Evolutionary conservation across 2,888 invertebrate genomes (phyloP), one percentile per base, ranked within the genome.

Genomic region (Idaea aversata): DNA sequence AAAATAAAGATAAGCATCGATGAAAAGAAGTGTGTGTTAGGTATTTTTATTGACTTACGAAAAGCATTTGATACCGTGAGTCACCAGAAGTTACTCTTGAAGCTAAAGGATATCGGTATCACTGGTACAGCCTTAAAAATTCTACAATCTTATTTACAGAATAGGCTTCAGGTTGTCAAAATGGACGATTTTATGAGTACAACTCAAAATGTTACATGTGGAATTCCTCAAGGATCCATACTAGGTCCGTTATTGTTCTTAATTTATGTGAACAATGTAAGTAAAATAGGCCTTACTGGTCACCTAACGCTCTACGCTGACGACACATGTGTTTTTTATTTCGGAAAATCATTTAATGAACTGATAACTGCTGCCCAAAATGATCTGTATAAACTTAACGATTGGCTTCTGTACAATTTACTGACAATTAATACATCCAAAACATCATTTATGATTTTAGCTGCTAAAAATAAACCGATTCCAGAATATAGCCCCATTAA

Each of bases 181-280:
- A 25, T 25, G 3, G 25, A 25, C 25, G 25, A 25, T 25, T 25
- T 25, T 25, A 25, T 25, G 25, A 65, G 65, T 62, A n/a, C n/a
- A 16, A 5, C 62, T 16, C 36, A 25, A 15, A 5, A 34, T 25
- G 61, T 65, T 34, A 59, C 47, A 34, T 65, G 15, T 38, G 65
- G 65, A n/a, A 59, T 65, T 59, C 61, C 65, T 10, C 67, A 67
- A 38, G 67, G 64, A n/a, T 67, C 67, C 15, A 65, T 65, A 36
- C 61, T 67, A 13, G 66, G 64, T 57, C 60, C 61, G 16, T 35
- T 63, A 25, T 57, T 65, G 13, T 65, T 65, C 61, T 57, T 58
- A 57, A 60, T 61, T 5, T 65, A 62, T n/a, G 34, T 64, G 13
- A 62, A 62, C 16, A 61, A 58, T 57, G 61, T 62, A n/a, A 34